phyloP scores from a whole-genome alignment of 1,140 invertebrate genomes.

The Idris sp. region DNA sequence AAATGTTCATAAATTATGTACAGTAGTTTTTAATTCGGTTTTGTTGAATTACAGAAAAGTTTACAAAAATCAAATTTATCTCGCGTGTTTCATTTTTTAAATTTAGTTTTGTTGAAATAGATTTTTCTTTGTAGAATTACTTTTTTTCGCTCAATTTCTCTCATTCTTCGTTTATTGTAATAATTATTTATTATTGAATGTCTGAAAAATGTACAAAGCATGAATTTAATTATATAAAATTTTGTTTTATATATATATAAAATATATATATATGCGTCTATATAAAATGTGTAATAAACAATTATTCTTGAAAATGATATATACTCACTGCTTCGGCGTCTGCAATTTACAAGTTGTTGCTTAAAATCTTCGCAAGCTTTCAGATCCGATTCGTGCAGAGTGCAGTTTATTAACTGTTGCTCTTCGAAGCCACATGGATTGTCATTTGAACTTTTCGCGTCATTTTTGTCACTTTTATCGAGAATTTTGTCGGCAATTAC shows the following conservation, averaged over 20 bases:
- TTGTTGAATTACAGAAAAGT: slow-evolving; percentile 34
- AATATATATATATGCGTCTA: neutral
- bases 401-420: slow-evolving; percentile 45
- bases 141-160: no score
- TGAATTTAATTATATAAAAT: slow-evolving; percentile 3
- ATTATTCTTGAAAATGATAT: no score
- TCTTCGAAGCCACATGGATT: slow-evolving; percentile 33
- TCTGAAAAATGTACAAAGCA: no score
- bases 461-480: slow-evolving; percentile 34
- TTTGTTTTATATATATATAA: neutral
- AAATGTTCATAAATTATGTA: slow-evolving; percentile 63
- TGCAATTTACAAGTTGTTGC: slow-evolving; percentile 42
- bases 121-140: no score
- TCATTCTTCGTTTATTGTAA: no score
- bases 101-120: no score
- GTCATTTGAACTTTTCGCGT: slow-evolving; percentile 31
- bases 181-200: no score
- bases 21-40: slow-evolving; percentile 25
- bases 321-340: no score
- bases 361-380: slow-evolving; percentile 39
- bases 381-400: slow-evolving; percentile 30
- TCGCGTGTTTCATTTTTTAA: no score
- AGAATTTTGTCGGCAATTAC: slow-evolving; percentile 33
- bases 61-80: no score
- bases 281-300: no score